Evolutionary conservation across 2,113 vertebrate genomes (phyloP).

Genomic region (Pardalotus punctatus): DNA sequence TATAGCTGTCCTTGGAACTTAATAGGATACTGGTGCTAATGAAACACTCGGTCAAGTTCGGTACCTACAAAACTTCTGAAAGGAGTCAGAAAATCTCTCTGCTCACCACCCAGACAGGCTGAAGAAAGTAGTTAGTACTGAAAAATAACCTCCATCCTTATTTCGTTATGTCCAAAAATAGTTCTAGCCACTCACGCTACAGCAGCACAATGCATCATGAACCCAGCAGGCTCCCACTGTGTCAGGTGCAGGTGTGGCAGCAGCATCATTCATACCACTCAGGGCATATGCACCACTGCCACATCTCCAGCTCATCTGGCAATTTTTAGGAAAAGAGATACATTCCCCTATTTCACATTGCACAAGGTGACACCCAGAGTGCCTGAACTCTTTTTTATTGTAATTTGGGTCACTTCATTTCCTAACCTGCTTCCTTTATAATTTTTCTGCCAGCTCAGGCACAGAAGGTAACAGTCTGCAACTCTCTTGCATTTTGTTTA

Average conservation of each 20-base stretch:
- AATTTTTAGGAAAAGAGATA: background rate
- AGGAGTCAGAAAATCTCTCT: background rate
- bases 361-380: background rate
- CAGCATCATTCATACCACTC: background rate
- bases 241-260: background rate
- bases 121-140: background rate
- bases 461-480: background rate
- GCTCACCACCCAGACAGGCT: background rate
- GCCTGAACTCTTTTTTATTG: background rate
- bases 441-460: background rate
- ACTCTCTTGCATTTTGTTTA: background rate
- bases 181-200: background rate
- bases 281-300: background rate
- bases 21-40: background rate
- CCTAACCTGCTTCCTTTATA: background rate
- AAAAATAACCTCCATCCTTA: background rate
- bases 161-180: background rate
- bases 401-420: background rate
- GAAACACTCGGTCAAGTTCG: background rate
- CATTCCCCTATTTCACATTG: background rate
- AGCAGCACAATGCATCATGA: background rate
- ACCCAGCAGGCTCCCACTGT: background rate
- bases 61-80: background rate
- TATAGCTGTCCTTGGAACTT: background rate
- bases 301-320: background rate